Base-by-base conservation (phyloP, 2,888 invertebrate genomes). In the Ceraclea dissimilis region DNA sequence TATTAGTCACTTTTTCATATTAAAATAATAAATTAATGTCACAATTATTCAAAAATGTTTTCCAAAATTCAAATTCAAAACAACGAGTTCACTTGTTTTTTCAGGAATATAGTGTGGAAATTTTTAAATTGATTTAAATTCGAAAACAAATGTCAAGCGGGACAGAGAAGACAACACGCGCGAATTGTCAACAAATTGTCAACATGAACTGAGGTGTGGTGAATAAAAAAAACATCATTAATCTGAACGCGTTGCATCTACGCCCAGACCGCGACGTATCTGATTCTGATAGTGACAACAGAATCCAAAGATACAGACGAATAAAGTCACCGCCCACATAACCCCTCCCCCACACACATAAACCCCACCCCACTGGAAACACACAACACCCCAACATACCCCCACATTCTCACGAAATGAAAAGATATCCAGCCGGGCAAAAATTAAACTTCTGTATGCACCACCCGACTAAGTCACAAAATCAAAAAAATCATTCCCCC, bases 331-430 rank as follows among this genome's bases (percentile, higher is more conserved):
- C 59, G 60, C 62, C 63, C 61, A 63, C 61, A 13, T 5, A 34
- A 26, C 60, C 64, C 53, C 56, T 59, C 61, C 54, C 50, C 50
- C 33, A 11, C 47, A 47, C 69, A 69, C 66, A 65, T 65, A 62
- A 73, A 64, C 69, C 52, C 70, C 67, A 62, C 69, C 68, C 68
- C 63, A 58, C 61, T 61, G 6, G 62, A 55, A 26, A 26, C 26
- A 26, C 26, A 26, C 43, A 43, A 43, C 70, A 67, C 63, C 69
- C 68, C 68, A 63, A 47, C 20, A 8, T 16, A 47, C 47, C 47
- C 11, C 18, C 59, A 43, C 39, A 39, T n/a, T 39, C 5, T 8
- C 13, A 59, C 71, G n/a, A 13, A 34, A 43, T 17, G 17, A 21
- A 50, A 44, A 31, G 44, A 54, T 49, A 44, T 71, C 56, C 21